phyloP scores from a whole-genome alignment of 2,888 invertebrate species.

The Brenthis daphne region DNA sequence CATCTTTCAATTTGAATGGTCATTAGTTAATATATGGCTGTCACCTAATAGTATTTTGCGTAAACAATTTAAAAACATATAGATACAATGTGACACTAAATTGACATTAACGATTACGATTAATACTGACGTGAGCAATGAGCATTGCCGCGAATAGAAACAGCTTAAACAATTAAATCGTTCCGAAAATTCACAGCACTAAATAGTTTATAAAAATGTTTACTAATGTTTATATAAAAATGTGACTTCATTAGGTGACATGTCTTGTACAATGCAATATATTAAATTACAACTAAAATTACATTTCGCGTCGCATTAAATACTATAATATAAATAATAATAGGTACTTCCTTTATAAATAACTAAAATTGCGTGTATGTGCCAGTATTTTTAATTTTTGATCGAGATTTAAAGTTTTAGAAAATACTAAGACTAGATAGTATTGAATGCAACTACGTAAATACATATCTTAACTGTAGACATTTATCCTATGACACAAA shows the following conservation, averaged over 20 bases:
- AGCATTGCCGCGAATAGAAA: neutral
- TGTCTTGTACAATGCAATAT: neutral
- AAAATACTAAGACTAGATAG: slow-evolving; percentile 32
- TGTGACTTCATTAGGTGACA: slow-evolving; percentile 23
- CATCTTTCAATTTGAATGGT: neutral
- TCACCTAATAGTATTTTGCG: slow-evolving; percentile 13
- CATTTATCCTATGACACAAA: slow-evolving; percentile 58
- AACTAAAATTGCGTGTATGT: neutral
- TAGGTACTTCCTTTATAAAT: neutral
- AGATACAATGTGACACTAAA: neutral
- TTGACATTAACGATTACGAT: neutral
- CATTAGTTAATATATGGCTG: neutral
- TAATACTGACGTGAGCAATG: neutral
- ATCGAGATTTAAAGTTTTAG: slow-evolving; percentile 3
- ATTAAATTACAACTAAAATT: neutral
- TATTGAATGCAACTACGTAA: slow-evolving; percentile 56
- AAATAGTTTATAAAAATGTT: neutral
- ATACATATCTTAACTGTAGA: slow-evolving; percentile 55
- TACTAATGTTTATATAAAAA: neutral
- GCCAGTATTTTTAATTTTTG: slow-evolving; percentile 3
- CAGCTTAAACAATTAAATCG: neutral
- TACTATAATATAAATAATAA: neutral
- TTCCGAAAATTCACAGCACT: neutral
- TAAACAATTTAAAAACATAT: neutral
- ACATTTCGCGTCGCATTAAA: slow-evolving; percentile 12